A percentile compares a stretch with the other conserved stretches of the same genome.
phyloP scores from a whole-genome alignment of 1,140 invertebrate species.

The Drosophila nannoptera region DNA sequence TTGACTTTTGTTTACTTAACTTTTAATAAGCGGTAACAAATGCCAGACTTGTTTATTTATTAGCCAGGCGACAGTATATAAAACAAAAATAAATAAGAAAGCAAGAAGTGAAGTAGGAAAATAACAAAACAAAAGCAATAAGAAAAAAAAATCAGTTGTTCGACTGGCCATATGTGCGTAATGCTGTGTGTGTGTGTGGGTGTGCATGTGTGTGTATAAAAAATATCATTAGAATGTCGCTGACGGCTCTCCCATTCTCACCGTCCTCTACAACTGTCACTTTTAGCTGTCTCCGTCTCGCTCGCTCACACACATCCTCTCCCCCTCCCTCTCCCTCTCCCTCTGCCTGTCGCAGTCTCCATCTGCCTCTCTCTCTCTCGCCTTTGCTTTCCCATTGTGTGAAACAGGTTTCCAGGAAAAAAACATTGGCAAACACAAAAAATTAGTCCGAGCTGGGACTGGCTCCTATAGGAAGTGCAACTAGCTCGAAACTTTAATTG shows the following conservation, averaged over 20 bases:
- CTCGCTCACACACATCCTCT: too few species aligned
- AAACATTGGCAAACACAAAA: slow-evolving; percentile 5
- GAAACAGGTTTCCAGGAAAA: slow-evolving; percentile 51
- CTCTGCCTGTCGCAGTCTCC: slow-evolving; percentile 49
- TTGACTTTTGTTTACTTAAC: slow-evolving; percentile 71
- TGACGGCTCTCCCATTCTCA: slow-evolving; percentile 24
- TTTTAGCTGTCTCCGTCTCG: slow-evolving; percentile 38
- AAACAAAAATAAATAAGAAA: slow-evolving; percentile 32
- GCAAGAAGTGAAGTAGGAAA: slow-evolving; percentile 5
- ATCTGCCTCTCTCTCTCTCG: neutral
- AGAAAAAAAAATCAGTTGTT: slow-evolving; percentile 46
- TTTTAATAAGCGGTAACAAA: slow-evolving; percentile 43
- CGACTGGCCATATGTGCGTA: slow-evolving; percentile 28
- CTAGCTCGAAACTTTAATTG: too few species aligned
- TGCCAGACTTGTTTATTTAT: slow-evolving; percentile 67
- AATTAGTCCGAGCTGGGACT: neutral
- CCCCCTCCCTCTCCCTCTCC: slow-evolving; percentile 6
- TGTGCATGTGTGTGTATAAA: slow-evolving; percentile 28
- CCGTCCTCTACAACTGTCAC: slow-evolving; percentile 38
- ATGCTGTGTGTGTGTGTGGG: slow-evolving; percentile 12
- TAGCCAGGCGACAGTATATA: slow-evolving; percentile 45
- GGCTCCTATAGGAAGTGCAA: too few species aligned
- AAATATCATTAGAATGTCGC: slow-evolving; percentile 57
- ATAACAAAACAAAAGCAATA: slow-evolving; percentile 28
- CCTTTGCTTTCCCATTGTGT: neutral